Base-by-base conservation (phyloP, 2,113 vertebrate species). In the Oostethus manadensis region DNA sequence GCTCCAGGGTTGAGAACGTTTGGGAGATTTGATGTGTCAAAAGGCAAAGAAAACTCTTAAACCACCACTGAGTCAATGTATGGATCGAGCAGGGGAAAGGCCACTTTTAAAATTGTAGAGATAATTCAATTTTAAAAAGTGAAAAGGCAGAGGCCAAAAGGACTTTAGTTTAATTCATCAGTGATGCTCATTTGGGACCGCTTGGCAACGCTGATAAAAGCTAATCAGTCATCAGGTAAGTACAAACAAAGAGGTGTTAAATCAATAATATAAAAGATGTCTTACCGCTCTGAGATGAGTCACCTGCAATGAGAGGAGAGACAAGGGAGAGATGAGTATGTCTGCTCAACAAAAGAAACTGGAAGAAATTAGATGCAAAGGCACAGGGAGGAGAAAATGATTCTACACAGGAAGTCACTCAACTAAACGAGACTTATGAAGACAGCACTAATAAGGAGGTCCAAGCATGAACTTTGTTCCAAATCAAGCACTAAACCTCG, bases 261-360 rank as follows among this genome's bases (percentile, higher is more conserved):
- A 29, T 3, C 62, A 38, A 48, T 3, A 35, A 45, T 21, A 57
- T 22, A 58, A 29, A 33, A 57, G 1, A 22, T 6, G 20, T 88
- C 89, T 89, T 81, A 90, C 89, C 89, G 23, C 65, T 76, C 79
- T 80, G 86, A 57, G 89, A 87, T 77, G 87, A 85, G 68, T 90
- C 89, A 81, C 89, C 89, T 90, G 68, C 21, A 51, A 59, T 10
- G 38, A 42, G 47, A 57, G 3, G 47, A 61, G 42, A 61, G 43
- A 63, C 61, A 18, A 69, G 45, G 65, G 17, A 68, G 17, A 60
- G 20, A 51, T 14, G 14, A 42, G 23, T 43, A 23, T 49, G 71
- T 54, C 42, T 51, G 45, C 6, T 71, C 54, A 26, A 11, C 13
- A 35, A 47, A 48, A 60, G 8, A n/a, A 11, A n/a, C 0, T 8